Evolutionary conservation across 2,113 vertebrate genomes (phyloP).

Genomic region (Plotosus lineatus): DNA sequence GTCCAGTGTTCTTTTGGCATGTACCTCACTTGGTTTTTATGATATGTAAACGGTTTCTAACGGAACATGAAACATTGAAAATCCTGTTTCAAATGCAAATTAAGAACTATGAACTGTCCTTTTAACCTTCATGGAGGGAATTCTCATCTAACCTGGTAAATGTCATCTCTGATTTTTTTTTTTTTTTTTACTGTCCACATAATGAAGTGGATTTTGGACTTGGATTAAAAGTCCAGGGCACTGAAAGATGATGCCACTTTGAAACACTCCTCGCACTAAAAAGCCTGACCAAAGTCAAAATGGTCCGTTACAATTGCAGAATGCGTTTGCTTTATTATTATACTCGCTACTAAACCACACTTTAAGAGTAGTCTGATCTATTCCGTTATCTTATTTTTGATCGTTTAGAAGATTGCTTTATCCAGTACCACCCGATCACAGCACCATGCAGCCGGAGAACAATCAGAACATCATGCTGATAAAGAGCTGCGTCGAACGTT

Average conservation of each 20-base stretch:
- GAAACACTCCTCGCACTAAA: too few species aligned
- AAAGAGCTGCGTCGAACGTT: background rate
- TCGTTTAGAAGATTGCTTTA: background rate
- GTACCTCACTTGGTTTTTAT: constrained; percentile 12
- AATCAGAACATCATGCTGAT: background rate
- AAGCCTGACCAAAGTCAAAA: too few species aligned
- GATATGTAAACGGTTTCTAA: constrained; percentile 21
- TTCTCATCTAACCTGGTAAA: constrained; percentile 3
- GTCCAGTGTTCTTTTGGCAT: constrained; percentile 31
- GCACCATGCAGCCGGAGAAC: background rate
- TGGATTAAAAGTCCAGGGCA: background rate
- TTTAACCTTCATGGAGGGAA: constrained; percentile 8
- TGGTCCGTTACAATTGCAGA: background rate
- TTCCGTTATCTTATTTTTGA: background rate
- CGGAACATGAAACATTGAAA: constrained; percentile 21
- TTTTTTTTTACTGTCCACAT: too few species aligned
- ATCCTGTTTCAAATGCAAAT: constrained; percentile 22
- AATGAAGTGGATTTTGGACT: background rate
- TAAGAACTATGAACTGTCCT: constrained; percentile 25
- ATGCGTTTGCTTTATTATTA: background rate
- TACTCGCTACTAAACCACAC: background rate
- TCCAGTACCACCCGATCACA: background rate
- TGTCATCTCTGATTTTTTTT: background rate
- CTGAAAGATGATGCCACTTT: background rate
- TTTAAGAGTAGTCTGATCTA: background rate